Evolutionary conservation across 2,888 invertebrate species (phyloP).

Genomic region (Scaptomyza tumidula): DNA sequence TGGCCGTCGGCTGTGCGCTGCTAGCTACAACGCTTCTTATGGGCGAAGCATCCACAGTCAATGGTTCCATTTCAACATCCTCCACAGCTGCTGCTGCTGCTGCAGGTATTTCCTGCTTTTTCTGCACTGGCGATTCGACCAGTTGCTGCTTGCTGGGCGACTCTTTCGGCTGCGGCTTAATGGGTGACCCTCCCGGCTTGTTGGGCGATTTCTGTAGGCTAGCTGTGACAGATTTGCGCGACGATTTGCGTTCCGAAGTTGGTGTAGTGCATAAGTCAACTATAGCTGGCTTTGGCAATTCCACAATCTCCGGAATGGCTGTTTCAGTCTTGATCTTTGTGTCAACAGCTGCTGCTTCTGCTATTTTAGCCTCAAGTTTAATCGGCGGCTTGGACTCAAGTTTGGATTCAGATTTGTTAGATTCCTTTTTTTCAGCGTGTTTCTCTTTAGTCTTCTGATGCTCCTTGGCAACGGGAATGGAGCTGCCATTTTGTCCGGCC

Average conservation of each 20-base stretch:
- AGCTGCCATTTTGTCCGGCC: slow-evolving; percentile 50
- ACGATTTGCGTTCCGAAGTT: slow-evolving; percentile 63
- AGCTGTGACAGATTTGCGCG: slow-evolving; percentile 34
- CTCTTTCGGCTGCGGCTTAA: not conserved
- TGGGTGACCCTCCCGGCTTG: slow-evolving; percentile 9
- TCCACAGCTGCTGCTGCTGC: slow-evolving; percentile 38
- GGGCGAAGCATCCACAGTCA: slow-evolving; percentile 72
- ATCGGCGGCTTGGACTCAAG: slow-evolving; percentile 9
- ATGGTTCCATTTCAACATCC: slow-evolving; percentile 81
- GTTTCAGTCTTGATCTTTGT: slow-evolving; percentile 25
- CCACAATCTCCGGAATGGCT: slow-evolving; percentile 6
- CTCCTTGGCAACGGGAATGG: slow-evolving; percentile 44
- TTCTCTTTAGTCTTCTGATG: slow-evolving; percentile 53
- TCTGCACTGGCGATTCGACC: slow-evolving; percentile 11
- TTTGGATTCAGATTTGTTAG: slow-evolving; percentile 5
- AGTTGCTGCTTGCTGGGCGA: not conserved
- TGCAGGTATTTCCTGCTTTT: slow-evolving; percentile 2
- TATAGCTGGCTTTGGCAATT: not conserved
- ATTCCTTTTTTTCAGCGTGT: slow-evolving; percentile 28
- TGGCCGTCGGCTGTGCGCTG: slow-evolving; percentile 65
- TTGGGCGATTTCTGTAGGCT: slow-evolving; percentile 54
- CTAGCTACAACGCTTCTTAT: slow-evolving; percentile 35
- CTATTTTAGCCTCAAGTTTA: slow-evolving; percentile 42
- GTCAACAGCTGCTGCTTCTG: slow-evolving; percentile 25
- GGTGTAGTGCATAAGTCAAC: slow-evolving; percentile 43